These are phyloP conservation scores for Acropternis orthonyx DNA, from an alignment of 2,797 vertebrate genomes.

Conservation along the genomic window DNA sequence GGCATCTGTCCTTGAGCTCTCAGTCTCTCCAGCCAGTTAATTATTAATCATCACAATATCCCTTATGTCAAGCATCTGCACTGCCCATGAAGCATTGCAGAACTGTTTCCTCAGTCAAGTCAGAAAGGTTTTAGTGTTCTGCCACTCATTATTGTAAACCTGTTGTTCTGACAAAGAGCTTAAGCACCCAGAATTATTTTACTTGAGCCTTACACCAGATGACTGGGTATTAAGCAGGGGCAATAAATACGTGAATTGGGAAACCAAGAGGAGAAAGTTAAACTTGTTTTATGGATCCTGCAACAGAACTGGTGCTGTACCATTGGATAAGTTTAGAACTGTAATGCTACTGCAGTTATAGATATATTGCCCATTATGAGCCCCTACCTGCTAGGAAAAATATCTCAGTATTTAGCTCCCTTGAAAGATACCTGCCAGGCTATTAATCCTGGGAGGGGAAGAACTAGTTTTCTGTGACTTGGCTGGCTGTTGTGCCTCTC, in stretches of 20 bases:
- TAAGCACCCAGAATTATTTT: neutral
- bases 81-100: neutral
- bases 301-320: neutral
- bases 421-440: neutral
- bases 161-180: neutral
- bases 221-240: neutral
- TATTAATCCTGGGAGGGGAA: neutral
- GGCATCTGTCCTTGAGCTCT: constrained; percentile 22
- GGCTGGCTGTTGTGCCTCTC: neutral
- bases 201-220: neutral
- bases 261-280: neutral
- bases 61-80: neutral
- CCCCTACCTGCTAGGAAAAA: neutral
- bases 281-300: neutral
- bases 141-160: neutral
- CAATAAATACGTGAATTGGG: neutral
- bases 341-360: neutral
- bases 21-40: constrained; percentile 18
- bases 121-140: neutral
- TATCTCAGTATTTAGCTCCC: neutral
- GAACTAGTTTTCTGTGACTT: neutral
- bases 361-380: neutral
- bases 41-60: constrained; percentile 42
- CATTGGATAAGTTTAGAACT: neutral
- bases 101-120: neutral